A percentile compares a stretch with the other conserved stretches of the same genome.
phyloP scores from a whole-genome alignment of 1,140 invertebrate genomes.

The Procambarus virginalis region DNA sequence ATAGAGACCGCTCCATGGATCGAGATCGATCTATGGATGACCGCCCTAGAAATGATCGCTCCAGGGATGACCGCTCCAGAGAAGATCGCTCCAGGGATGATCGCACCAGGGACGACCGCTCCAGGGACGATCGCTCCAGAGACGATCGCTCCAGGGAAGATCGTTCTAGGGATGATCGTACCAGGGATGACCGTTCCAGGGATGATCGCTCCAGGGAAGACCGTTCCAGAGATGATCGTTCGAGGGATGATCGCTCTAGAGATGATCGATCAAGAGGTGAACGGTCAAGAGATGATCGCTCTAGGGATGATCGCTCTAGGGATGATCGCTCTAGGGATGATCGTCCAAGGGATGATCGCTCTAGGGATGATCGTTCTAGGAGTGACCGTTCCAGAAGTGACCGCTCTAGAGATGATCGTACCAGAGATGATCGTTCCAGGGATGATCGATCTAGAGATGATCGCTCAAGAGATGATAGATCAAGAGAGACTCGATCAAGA shows the following conservation, averaged over 20 bases:
- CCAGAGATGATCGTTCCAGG: not conserved
- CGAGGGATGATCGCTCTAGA: conserved; percentile 38
- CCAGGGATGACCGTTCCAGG: conserved; percentile 8
- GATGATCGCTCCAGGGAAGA: conserved; percentile 13
- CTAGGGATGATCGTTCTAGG: conserved; percentile 35
- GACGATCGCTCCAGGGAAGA: conserved; percentile 24
- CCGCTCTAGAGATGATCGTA: not conserved
- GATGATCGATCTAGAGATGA: conserved; percentile 22
- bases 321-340: conserved; percentile 22
- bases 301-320: conserved; percentile 1
- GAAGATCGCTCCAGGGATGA: conserved; percentile 27
- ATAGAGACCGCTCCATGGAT: conserved; percentile 1
- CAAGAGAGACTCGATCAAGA: not conserved
- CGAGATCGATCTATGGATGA: conserved; percentile 17
- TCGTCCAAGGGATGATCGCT: not conserved
- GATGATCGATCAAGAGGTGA: conserved; percentile 28
- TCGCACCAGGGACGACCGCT: conserved; percentile 20
- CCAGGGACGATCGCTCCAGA: conserved; percentile 5
- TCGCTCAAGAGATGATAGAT: conserved; percentile 17
- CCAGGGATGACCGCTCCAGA: conserved; percentile 19
- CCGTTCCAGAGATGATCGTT: conserved; percentile 32
- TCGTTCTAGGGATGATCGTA: conserved; percentile 31
- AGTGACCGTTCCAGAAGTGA: not conserved
- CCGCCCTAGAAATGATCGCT: conserved; percentile 34
- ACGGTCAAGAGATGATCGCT: conserved; percentile 19